Base-by-base conservation (phyloP, 2,888 invertebrate genomes). In the Ophion ventricosus region DNA sequence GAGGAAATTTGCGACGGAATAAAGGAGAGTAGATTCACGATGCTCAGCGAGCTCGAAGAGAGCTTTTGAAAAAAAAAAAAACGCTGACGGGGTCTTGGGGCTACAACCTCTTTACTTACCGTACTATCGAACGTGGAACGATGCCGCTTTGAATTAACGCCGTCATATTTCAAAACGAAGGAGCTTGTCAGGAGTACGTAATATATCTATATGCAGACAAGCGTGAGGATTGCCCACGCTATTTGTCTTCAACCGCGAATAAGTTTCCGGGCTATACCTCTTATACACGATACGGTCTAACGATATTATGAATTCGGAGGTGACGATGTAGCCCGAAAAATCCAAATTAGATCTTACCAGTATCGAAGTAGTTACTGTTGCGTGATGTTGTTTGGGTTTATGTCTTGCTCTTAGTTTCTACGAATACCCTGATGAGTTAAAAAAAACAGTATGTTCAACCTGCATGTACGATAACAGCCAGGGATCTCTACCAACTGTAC, bases 141-240 rank as follows among this genome's bases (percentile, higher is more conserved):
- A 87, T 87, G 89, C 90, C 90, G 91, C 89, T 90, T 91, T 91
- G 91, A 93, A 93, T 93, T 92, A 93, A 92, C 92, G 91, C 92
- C 90, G 87, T 92, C 91, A 92, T 92, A 93, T 92, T 93, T 93
- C 91, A 92, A 90, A 87, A 90, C 88, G 88, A 88, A 89, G 56
- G 43, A 54, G 20, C 59, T 64, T 40, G 67, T 7, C 43, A 43
- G 70, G 57, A 54, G 20, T 54, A 20, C 8, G 20, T 67, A 63
- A 26, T 26, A 17, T 73, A 29, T 57, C 43, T 43, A 70, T 57
- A 57, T 17, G 61, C 40, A 57, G 64, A 72, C 14, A 67, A n/a
- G 88, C 89, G 86, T 87, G 87, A 84, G 88, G 90, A 89, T 89
- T 88, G 89, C 66, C 88, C 86, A 89, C 86, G 87, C 90, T 90